A percentile compares a stretch with the other conserved stretches of the same genome.
These are phyloP conservation scores for Amyelois transitella DNA, from an alignment of 1,140 invertebrate genomes.

Conservation along the genomic window DNA sequence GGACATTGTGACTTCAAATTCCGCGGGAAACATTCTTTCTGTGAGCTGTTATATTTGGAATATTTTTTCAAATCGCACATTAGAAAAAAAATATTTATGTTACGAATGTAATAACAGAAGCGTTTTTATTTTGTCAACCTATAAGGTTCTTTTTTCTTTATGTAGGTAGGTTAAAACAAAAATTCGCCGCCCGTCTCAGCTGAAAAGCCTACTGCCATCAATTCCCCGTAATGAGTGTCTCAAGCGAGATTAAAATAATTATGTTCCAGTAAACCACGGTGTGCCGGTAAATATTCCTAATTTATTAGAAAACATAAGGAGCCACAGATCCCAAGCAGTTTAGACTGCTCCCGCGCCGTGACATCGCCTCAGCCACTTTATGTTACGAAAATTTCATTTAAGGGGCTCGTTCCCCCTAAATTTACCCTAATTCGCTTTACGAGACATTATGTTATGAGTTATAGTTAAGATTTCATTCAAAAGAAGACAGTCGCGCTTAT, in stretches of 20 bases:
- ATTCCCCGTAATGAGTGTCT: slow-evolving; percentile 51
- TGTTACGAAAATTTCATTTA: slow-evolving; percentile 62
- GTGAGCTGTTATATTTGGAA: no score
- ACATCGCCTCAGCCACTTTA: slow-evolving; percentile 58
- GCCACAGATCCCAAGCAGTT: slow-evolving; percentile 42
- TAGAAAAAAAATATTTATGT: no score
- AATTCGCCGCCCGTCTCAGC: slow-evolving; percentile 2
- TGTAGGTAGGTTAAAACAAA: no score
- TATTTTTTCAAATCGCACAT: no score
- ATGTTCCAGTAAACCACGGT: slow-evolving; percentile 60
- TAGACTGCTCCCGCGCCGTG: slow-evolving; percentile 44
- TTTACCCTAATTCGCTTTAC: slow-evolving; percentile 45
- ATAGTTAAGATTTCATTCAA: slow-evolving; percentile 25
- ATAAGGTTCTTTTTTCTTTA: no score
- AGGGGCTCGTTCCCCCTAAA: slow-evolving; percentile 45
- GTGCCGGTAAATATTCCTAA: slow-evolving; percentile 68
- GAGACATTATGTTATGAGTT: slow-evolving; percentile 35
- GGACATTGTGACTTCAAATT: no score
- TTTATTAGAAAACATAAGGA: slow-evolving; percentile 68
- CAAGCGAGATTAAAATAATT: slow-evolving; percentile 66
- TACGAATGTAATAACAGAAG: no score
- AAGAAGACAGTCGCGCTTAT: slow-evolving; percentile 5
- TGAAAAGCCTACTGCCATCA: slow-evolving; percentile 26
- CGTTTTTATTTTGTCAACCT: no score
- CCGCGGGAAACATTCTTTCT: no score